phyloP scores from a whole-genome alignment of 2,888 invertebrate species.

The Sarcophaga carnaria region DNA sequence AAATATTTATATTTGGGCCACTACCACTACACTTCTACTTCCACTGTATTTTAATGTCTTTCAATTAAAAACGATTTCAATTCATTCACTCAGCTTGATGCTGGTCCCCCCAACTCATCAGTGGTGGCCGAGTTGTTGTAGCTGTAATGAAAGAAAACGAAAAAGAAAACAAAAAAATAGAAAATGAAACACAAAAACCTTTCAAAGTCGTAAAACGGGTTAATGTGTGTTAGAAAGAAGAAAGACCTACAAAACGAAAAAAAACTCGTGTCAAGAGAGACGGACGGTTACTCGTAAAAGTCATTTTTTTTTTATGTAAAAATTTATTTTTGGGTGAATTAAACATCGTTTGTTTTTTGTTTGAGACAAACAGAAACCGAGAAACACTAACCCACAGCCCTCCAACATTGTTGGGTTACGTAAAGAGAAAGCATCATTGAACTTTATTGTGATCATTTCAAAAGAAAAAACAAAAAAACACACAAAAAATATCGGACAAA shows the following conservation, averaged over 20 bases:
- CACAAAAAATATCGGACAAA: background rate
- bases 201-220: conserved; percentile 20
- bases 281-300: background rate
- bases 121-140: background rate
- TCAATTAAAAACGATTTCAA: conserved; percentile 24
- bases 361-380: conserved; percentile 1
- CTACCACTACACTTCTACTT: background rate
- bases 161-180: background rate
- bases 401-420: conserved; percentile 38
- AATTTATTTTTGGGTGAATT: background rate
- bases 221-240: background rate
- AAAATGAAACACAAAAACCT: background rate
- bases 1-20: conserved; percentile 21
- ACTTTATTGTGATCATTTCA: conserved; percentile 45
- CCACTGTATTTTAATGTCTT: conserved; percentile 33
- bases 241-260: background rate
- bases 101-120: background rate
- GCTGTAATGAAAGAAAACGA: conserved; percentile 2
- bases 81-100: too few species aligned
- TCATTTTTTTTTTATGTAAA: background rate
- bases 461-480: background rate
- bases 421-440: conserved; percentile 67
- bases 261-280: background rate
- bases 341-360: conserved; percentile 29
- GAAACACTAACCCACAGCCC: background rate